Evolutionary conservation across 2,888 invertebrate species (phyloP), one percentile per base, ranked within the genome.

Genomic region (Acanthosepion lycidas): DNA sequence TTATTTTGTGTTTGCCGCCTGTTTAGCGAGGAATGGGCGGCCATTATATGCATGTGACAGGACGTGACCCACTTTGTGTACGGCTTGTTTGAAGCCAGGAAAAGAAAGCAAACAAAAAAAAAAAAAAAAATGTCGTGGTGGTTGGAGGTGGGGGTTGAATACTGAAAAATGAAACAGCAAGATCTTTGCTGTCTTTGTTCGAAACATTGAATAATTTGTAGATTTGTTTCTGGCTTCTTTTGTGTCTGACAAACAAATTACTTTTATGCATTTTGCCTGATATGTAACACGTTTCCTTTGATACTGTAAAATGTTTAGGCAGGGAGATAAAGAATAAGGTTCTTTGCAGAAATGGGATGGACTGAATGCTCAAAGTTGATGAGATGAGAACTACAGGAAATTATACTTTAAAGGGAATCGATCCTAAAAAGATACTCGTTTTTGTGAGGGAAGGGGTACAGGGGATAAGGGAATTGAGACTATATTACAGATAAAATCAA

Each of bases 231-330:
- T 78, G 78, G 33, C 33, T 78, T 78, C 78, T 33, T 78, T 78
- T 78, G 78, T 78, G 78, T 78, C 78, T 78, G 78, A 78, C 78
- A 78, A 78, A 78, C 78, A 78, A 78, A 78, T 78, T 78, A n/a
- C 78, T 78, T 78, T 33, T 78, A 3, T 33, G n/a, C 78, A 15
- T n/a, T 33, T 78, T 78, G 78, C 78, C 78, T 78, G 78, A 78
- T 78, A 78, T 23, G n/a, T 78, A n/a, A 15, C 78, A 78, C 33
- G 15, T 78, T 78, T 33, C 15, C n/a, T 12, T 78, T 78, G 78
- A 78, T 78, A n/a, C n/a, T 12, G 12, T 78, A 78, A 78, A 78
- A 78, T 78, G 78, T 33, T 33, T 33, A 12, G 78, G n/a, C 15
- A 78, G n/a, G 33, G 33, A n/a, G 33, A n/a, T 15, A 33, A 78